phyloP scores from a whole-genome alignment of 1,140 invertebrate species.

The Drosophila teissieri region DNA sequence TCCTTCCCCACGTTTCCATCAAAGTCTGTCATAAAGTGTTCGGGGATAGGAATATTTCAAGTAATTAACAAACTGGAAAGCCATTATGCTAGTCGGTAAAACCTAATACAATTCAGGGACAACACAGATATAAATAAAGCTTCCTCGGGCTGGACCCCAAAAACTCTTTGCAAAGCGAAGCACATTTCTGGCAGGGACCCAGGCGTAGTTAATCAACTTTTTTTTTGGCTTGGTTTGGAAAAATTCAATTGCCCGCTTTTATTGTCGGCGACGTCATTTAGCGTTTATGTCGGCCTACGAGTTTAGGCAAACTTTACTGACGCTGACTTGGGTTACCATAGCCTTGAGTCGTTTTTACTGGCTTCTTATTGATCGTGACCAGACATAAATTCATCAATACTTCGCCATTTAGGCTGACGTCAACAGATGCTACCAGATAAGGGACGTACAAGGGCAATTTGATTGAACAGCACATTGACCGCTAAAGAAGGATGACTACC shows the following conservation, averaged over 20 bases:
- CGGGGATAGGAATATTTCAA: constrained; percentile 2
- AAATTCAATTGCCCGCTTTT: constrained; percentile 56
- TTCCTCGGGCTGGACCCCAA: constrained; percentile 5
- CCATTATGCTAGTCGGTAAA: constrained; percentile 1
- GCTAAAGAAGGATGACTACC: constrained; percentile 7
- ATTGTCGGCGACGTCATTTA: constrained; percentile 45
- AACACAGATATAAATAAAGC: constrained; percentile 40
- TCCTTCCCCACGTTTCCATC: constrained; percentile 8
- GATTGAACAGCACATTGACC: constrained; percentile 31
- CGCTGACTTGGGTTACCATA: constrained; percentile 38
- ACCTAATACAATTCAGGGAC: constrained; percentile 22
- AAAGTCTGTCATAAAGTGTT: constrained; percentile 8
- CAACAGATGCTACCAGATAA: constrained; percentile 56
- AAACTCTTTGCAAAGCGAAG: constrained; percentile 19
- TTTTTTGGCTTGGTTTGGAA: constrained; percentile 35
- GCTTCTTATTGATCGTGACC: constrained; percentile 65
- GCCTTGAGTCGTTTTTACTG: constrained; percentile 47
- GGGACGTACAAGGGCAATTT: constrained; percentile 33
- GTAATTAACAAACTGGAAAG: constrained; percentile 44
- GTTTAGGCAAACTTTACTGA: constrained; percentile 36
- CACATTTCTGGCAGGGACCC: constrained; percentile 25
- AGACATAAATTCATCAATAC: constrained; percentile 78
- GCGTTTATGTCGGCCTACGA: constrained; percentile 18
- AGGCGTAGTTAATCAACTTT: constrained; percentile 53
- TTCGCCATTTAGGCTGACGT: constrained; percentile 51